Conservation (phyloP, 2,888 invertebrate species). For the Andrena fulva region DNA sequence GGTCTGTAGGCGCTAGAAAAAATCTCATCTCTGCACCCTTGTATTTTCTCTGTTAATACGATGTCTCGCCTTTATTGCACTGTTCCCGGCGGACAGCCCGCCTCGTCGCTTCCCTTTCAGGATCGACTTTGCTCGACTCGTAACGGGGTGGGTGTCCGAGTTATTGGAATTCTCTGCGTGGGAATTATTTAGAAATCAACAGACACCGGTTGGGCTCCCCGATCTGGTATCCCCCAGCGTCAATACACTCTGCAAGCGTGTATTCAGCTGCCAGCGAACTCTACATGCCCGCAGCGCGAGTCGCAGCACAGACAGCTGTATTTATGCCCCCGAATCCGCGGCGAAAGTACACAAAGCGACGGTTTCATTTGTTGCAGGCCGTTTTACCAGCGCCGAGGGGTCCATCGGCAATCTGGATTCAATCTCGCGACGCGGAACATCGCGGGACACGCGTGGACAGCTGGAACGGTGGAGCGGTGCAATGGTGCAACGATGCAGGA, state of each 20-base stretch:
- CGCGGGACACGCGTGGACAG: constrained; percentile 28
- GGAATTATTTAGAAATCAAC: neutral
- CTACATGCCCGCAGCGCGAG: neutral
- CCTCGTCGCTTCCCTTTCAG: neutral
- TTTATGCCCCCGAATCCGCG: neutral
- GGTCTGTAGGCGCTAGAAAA: constrained; percentile 25
- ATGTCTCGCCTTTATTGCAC: constrained; percentile 43
- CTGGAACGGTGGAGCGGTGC: constrained; percentile 8
- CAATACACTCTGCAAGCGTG: neutral
- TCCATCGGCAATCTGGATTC: constrained; percentile 48
- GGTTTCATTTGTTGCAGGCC: constrained; percentile 59
- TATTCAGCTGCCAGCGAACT: neutral
- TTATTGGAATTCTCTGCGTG: too few species aligned
- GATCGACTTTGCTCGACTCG: constrained; percentile 14
- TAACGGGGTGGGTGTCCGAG: neutral
- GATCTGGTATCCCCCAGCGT: neutral
- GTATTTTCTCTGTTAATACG: constrained; percentile 43
- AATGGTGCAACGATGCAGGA: neutral
- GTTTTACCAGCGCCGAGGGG: constrained; percentile 30
- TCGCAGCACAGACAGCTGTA: neutral
- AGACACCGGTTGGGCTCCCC: neutral
- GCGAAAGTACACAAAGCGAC: neutral
- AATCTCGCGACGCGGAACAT: constrained; percentile 40
- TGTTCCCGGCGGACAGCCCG: neutral
- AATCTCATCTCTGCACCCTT: constrained; percentile 46